phyloP scores from a whole-genome alignment of 2,797 vertebrate genomes.

The Coregonus ussuriensis region DNA sequence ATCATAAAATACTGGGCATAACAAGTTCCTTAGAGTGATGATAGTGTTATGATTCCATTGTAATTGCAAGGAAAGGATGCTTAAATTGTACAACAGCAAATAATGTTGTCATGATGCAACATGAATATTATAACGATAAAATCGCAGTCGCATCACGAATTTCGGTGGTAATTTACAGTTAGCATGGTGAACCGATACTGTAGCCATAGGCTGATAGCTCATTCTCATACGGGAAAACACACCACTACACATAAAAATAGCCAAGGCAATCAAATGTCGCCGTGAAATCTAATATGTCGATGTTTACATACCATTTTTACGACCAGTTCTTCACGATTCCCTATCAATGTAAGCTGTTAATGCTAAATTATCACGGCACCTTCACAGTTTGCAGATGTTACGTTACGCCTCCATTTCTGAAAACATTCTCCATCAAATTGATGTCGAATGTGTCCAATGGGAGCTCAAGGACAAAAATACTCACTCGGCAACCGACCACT shows the following conservation, averaged over 20 bases:
- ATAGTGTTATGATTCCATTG: neutral
- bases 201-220: neutral
- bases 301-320: constrained; percentile 47
- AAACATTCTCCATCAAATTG: constrained; percentile 41
- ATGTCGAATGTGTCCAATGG: constrained; percentile 66
- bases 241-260: neutral
- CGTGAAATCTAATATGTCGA: constrained; percentile 10
- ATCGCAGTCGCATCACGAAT: neutral
- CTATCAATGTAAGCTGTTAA: constrained; percentile 46
- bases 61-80: neutral
- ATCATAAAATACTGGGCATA: neutral
- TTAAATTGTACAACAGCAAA: neutral
- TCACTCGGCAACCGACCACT: constrained; percentile 45
- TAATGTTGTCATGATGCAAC: neutral
- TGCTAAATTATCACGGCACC: constrained; percentile 37
- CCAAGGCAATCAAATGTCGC: neutral
- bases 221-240: neutral
- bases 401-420: constrained; percentile 54
- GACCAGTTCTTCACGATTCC: constrained; percentile 32
- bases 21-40: neutral
- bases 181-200: neutral
- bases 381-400: constrained; percentile 70
- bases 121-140: neutral
- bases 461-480: constrained; percentile 17
- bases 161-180: neutral